Evolutionary conservation across 1,140 invertebrate genomes (phyloP), one percentile per base, ranked within the genome.

Genomic region (Steinernema khuongi): DNA sequence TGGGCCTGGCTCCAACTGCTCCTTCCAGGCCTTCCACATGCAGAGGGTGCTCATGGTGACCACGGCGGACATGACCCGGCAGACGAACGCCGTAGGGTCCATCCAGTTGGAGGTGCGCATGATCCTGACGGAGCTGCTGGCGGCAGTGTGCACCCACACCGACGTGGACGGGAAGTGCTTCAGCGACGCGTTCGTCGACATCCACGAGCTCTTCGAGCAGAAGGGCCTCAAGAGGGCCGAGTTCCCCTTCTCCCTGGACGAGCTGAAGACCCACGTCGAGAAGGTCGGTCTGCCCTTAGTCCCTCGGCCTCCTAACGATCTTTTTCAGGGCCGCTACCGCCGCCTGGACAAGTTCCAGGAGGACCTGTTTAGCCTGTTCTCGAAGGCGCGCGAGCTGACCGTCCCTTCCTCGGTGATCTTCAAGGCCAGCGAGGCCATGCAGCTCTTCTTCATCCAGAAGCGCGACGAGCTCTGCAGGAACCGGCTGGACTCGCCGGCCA

Each of bases 141-240:
- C 93, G 2, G 91, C 91, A 1, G 90, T 95, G 0, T 97, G 96
- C 84, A 97, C 96, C 86, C 92, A 96, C 85, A 75, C 75, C 31
- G 94, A 97, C 86, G 92, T 94, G 84, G 93, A 96, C 86, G 94
- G 94, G 60, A 89, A 94, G 68, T 97, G 94, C 84, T 96, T 93
- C 84, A 94, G 92, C 4, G 95, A 99, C 87, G 94, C 93, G 7
- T 91, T 98, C 89, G 91, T 92, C 0, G 95, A 98, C 84, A 87
- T 98, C 31, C 92, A 92, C 0, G 93, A 96, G 91, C 92, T 83
- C 92, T 94, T 86, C 91, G 93, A 80, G 78, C 90, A 70, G 88
- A 90, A 81, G 90, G 90, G 18, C 89, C 89, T 86, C 90, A 90
- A 89, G 89, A 87, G 85, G 77, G 29, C 74, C 17, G 74, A 80